Base-by-base conservation (phyloP, 2,113 vertebrate genomes). In the Ondatra zibethicus region DNA sequence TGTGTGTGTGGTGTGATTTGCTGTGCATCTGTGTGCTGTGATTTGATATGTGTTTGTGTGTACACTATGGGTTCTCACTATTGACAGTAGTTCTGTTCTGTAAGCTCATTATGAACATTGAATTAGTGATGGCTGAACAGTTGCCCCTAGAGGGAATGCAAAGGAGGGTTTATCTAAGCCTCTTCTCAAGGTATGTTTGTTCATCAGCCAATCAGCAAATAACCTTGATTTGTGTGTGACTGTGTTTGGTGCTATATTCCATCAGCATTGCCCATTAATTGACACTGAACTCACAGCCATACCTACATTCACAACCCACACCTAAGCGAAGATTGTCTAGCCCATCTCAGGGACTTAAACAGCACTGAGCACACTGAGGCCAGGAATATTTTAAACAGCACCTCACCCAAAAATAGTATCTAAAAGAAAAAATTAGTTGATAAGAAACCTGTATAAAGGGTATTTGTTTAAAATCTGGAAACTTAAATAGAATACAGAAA, bases 171-270 rank as follows among this genome's bases (percentile, higher is more conserved):
- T 23, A 42, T 39, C 0, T 55, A 70, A 90, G 36, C 13, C 16
- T 92, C 42, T 81, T 45, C 31, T 61, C n/a, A 89, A 21, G 3
- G 4, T 50, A n/a, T 2, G 2, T 50, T 70, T 12, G 39, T 78
- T 91, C 68, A 39, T 92, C 42, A 88, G n/a, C 36, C 82, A 81
- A 55, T 77, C n/a, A 78, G 70, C 75, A 92, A 78, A 58, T n/a
- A 78, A 77, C 31, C 21, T 73, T 87, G 78, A 52, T 80, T 95
- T 81, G 47, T 80, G n/a, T 61, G 10, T 78, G 68, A 81, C 93
- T 92, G 3, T 87, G 36, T 65, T 78, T 96, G 36, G 85, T 85
- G 39, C 33, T 72, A 66, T 36, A 33, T 66, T 94, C 81, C 61
- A 31, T 27, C 6, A 82, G 77, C 39, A 55, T 78, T 75, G 19